Conservation (phyloP, 2,113 vertebrate genomes). For the Ariopsis seemanni region DNA sequence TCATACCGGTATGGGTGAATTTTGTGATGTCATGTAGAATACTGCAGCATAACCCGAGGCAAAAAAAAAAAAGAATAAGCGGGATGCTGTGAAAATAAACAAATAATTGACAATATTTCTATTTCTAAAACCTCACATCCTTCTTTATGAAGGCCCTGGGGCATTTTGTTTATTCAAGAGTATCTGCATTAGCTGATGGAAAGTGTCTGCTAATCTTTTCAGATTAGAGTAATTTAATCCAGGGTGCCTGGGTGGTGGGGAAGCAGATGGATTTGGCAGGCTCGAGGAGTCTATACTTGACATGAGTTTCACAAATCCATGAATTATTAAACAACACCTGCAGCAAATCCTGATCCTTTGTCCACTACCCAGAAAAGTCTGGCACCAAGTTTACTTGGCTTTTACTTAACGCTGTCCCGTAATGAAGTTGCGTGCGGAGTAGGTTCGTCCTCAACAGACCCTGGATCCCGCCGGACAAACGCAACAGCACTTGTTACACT, state of each 20-base stretch:
- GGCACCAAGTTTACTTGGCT: conserved; percentile 31
- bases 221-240: conserved; percentile 40
- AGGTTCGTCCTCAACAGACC: conserved; percentile 32
- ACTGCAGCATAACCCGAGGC: background rate
- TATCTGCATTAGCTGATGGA: conserved; percentile 14
- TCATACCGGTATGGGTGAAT: background rate
- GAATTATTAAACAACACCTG: conserved; percentile 61
- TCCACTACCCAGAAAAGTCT: conserved; percentile 47
- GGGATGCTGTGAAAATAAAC: background rate
- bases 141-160: background rate
- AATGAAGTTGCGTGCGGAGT: conserved; percentile 41
- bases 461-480: conserved; percentile 45
- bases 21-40: background rate
- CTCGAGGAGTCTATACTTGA: conserved; percentile 40
- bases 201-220: conserved; percentile 30
- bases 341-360: conserved; percentile 57
- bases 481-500: conserved; percentile 47
- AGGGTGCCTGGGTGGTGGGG: conserved; percentile 6
- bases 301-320: conserved; percentile 49
- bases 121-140: background rate
- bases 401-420: conserved; percentile 43
- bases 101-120: conserved; percentile 9
- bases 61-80: background rate
- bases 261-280: conserved; percentile 49
- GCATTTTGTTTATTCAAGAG: conserved; percentile 7